Conservation (phyloP, 2,113 vertebrate species). For the Australoheros scitulus region DNA sequence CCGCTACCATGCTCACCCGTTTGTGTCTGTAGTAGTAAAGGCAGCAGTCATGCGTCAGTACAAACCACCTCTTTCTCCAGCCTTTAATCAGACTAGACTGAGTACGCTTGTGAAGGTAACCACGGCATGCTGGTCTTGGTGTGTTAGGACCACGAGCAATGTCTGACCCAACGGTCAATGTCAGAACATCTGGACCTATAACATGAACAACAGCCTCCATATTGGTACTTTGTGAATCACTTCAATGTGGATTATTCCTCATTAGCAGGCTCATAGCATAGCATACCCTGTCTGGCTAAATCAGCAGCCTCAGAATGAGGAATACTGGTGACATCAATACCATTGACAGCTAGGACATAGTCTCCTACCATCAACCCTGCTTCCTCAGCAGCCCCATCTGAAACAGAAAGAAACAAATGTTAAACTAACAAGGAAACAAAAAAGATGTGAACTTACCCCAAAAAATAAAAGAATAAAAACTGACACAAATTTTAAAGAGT, state of each 20-base stretch:
- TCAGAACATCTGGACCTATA: conserved; percentile 86
- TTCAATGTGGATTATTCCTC: not conserved
- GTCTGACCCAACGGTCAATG: conserved; percentile 88
- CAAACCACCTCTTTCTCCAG: conserved; percentile 96
- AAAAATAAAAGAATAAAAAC: not conserved
- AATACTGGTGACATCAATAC: conserved; percentile 87
- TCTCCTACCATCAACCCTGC: conserved; percentile 89
- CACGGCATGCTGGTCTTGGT: conserved; percentile 85
- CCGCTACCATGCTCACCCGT: conserved; percentile 78
- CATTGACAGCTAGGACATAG: conserved; percentile 87
- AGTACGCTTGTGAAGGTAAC: conserved; percentile 90
- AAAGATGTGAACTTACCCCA: not conserved
- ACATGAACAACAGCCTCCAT: not conserved
- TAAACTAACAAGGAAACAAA: not conserved
- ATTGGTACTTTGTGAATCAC: not conserved
- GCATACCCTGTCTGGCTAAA: conserved; percentile 84
- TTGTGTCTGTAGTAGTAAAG: conserved; percentile 90
- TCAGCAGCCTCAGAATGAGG: conserved; percentile 89
- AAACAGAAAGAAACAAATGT: not conserved
- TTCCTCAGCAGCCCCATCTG: conserved; percentile 91
- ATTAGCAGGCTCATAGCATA: not conserved
- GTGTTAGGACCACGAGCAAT: conserved; percentile 87
- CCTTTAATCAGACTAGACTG: conserved; percentile 87
- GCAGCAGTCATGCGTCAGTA: conserved; percentile 86
- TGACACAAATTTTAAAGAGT: accelerated